Percentiles rank a stretch among this genome's conserved stretches.
Conservation (phyloP, 2,888 invertebrate genomes). For the Drosophila paramelanica region DNA sequence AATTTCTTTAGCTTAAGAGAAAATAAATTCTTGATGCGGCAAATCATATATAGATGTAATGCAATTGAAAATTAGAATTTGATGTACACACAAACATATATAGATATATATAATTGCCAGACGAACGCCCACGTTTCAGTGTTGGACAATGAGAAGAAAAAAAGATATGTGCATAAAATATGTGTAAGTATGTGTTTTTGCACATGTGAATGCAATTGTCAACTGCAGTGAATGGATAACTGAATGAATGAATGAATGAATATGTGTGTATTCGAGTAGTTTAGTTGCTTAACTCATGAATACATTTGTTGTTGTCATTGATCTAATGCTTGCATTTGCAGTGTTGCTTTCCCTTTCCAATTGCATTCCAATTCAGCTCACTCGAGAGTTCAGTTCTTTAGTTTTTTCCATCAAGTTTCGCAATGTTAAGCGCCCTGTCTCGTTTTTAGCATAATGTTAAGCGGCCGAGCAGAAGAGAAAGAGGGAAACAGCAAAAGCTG, state of each 20-base stretch:
- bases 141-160: background rate
- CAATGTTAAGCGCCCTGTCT: background rate
- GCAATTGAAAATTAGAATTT: background rate
- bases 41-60: background rate
- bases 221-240: slow-evolving; percentile 21
- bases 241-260: slow-evolving; percentile 14
- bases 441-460: background rate
- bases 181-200: background rate
- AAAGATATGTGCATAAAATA: background rate
- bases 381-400: too few relatives aligned
- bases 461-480: background rate
- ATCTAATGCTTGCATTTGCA: background rate
- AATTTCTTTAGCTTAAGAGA: background rate
- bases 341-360: too few relatives aligned
- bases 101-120: slow-evolving; percentile 2
- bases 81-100: background rate
- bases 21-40: background rate
- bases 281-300: background rate
- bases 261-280: background rate
- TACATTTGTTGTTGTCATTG: background rate
- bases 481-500: background rate
- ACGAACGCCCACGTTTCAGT: slow-evolving; percentile 18
- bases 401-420: too few relatives aligned
- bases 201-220: slow-evolving; percentile 20
- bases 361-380: background rate